Conservation (phyloP, 2,888 invertebrate species). For the Cartodere bifasciata region DNA sequence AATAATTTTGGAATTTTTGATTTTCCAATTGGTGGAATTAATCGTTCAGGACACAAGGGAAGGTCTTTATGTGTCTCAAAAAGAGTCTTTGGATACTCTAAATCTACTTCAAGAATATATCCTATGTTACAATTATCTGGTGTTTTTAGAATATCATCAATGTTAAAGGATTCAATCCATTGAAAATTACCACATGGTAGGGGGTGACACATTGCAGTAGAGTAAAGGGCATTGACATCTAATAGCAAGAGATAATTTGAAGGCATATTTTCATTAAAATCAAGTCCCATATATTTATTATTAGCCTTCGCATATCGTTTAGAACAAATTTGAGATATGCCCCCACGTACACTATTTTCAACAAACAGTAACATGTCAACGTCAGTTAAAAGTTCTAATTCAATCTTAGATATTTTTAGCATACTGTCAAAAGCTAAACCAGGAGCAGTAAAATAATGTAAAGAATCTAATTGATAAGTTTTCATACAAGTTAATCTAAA, state of each 20-base stretch:
- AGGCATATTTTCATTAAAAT: conserved; percentile 18
- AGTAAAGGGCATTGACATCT: conserved; percentile 23
- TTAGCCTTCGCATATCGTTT: conserved; percentile 23
- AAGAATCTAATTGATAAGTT: conserved; percentile 21
- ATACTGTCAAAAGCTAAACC: conserved; percentile 27
- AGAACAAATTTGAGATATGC: conserved; percentile 21
- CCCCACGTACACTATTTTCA: conserved; percentile 21
- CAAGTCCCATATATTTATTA: conserved; percentile 23
- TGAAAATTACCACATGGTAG: conserved; percentile 20
- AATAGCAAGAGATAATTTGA: conserved; percentile 19
- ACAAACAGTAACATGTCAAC: conserved; percentile 24
- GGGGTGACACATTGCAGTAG: conserved; percentile 17
- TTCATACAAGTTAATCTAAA: conserved; percentile 12
- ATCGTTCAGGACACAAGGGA: conserved; percentile 9
- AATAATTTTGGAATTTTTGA: conserved; percentile 12
- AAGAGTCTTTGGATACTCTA: conserved; percentile 26
- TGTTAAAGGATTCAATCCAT: conserved; percentile 16
- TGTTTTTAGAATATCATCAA: no score
- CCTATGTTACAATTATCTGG: conserved; percentile 16
- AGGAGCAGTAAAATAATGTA: conserved; percentile 26
- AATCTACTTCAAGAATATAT: conserved; percentile 29
- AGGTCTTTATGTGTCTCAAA: conserved; percentile 19
- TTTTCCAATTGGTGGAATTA: conserved; percentile 7
- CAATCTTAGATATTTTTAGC: conserved; percentile 23
- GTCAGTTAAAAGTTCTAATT: conserved; percentile 24